Percentiles rank a stretch among this genome's conserved stretches.
These are phyloP conservation scores for Streptopelia turtur DNA, from an alignment of 2,797 vertebrate species.

Conservation along the genomic window DNA sequence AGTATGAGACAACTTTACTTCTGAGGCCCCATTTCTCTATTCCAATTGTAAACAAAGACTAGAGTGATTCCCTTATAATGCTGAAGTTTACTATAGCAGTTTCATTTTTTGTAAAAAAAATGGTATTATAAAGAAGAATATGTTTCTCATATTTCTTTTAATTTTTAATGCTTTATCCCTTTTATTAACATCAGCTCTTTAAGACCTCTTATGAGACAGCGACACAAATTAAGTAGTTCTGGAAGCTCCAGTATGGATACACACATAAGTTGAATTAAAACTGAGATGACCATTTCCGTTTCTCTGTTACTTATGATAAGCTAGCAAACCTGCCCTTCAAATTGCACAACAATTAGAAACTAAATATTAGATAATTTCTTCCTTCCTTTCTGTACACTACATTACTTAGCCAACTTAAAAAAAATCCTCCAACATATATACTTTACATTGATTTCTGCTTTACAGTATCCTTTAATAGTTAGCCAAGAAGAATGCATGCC, in stretches of 20 bases:
- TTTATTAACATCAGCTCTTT: neutral
- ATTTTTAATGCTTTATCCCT: neutral
- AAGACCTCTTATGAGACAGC: neutral
- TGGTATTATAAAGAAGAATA: neutral
- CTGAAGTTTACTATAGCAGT: neutral
- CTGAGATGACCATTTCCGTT: neutral
- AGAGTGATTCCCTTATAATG: neutral
- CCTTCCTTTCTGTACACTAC: neutral
- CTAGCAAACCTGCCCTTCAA: neutral
- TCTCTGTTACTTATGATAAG: neutral
- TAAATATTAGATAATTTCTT: neutral
- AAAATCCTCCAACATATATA: neutral
- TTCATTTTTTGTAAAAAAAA: neutral
- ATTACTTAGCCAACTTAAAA: neutral
- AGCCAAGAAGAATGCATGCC: neutral
- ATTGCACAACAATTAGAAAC: neutral
- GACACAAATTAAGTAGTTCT: neutral
- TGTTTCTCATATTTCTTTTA: neutral
- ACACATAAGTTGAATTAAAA: neutral
- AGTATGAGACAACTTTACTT: neutral
- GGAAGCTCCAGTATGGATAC: neutral
- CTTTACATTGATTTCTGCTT: neutral
- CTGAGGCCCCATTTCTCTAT: neutral
- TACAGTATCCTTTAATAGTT: neutral
- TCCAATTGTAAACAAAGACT: neutral